Evolutionary conservation across 2,888 invertebrate species (phyloP), one percentile per base, ranked within the genome.

Genomic region (Ommatoiulus sabulosus): DNA sequence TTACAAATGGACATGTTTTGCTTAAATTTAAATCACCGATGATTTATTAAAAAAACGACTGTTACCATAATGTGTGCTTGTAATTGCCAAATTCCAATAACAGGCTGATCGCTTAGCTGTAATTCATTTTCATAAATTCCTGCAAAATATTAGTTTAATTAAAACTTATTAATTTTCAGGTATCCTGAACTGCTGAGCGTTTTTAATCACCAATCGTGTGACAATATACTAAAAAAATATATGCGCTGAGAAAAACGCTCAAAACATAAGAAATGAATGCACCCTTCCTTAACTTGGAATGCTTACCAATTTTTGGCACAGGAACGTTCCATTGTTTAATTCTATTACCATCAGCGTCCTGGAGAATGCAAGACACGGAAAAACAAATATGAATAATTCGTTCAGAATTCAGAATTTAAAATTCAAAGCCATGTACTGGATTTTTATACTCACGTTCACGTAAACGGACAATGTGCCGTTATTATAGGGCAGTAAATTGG

Each of bases 261-360:
- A 35, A 35, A 35, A 35, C 0, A 35, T 35, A 2, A 35, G 35
- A 35, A 35, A 35, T 35, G 35, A 35, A 35, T 35, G 35, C 35
- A 35, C 35, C 35, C 35, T 35, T 35, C 35, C 1, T 2, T 35
- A 63, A 63, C 43, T 85, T 85, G 1, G n/a, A 85, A 46, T 7
- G 3, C 44, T 44, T 85, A 85, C 85, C 85, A 10, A 7, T 44
- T 44, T 85, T 44, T 44, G 85, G 85, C 44, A 15, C 85, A 20
- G 46, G 44, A 10, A 46, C 20, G 44, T 15, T 15, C 85, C 85
- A 85, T 20, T 85, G 85, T 44, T 85, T 44, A 46, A 85, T 85
- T 85, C 44, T 85, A 15, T 85, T 85, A 85, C 10, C 6, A 10
- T 85, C 46, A 15, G 44, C 85, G 44, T 85, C 85, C 85, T 85